Conservation (phyloP, 2,888 invertebrate species). For the Onchidella celtica region DNA sequence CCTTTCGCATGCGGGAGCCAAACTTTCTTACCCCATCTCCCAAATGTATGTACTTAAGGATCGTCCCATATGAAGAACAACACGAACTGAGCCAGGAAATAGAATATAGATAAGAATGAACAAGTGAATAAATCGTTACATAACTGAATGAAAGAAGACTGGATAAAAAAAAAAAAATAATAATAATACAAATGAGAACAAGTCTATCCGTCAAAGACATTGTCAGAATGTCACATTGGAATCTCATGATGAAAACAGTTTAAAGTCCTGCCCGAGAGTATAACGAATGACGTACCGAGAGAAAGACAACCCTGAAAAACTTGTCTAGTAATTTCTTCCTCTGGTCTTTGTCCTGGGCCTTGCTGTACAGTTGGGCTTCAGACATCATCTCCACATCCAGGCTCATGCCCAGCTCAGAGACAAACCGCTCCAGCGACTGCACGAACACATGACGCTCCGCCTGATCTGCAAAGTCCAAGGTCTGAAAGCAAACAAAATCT, state of each 20-base stretch:
- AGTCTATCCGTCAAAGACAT: too few relatives aligned
- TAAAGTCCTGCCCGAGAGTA: too few relatives aligned
- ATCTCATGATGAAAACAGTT: too few relatives aligned
- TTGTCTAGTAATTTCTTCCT: conserved; percentile 70
- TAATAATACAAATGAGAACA: background rate
- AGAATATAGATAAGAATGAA: too few relatives aligned
- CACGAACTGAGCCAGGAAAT: too few relatives aligned
- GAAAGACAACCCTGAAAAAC: conserved; percentile 70
- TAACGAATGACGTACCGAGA: conserved; percentile 63
- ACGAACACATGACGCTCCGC: conserved; percentile 60
- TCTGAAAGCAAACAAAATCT: conserved; percentile 59
- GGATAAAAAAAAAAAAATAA: background rate
- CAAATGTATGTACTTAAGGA: too few relatives aligned
- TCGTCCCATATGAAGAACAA: too few relatives aligned
- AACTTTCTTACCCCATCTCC: too few relatives aligned
- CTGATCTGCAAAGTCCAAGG: conserved; percentile 63
- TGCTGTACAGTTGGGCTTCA: conserved; percentile 63
- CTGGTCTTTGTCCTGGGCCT: conserved; percentile 70
- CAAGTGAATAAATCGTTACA: too few relatives aligned
- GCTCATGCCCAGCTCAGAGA: conserved; percentile 56
- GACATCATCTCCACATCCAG: conserved; percentile 54
- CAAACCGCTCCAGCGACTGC: conserved; percentile 56
- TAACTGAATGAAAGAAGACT: background rate
- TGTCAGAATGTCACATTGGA: too few relatives aligned
- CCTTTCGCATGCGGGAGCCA: too few relatives aligned